Evolutionary conservation across 2,888 invertebrate genomes (phyloP).

Genomic region (Pristionchus entomophagus): DNA sequence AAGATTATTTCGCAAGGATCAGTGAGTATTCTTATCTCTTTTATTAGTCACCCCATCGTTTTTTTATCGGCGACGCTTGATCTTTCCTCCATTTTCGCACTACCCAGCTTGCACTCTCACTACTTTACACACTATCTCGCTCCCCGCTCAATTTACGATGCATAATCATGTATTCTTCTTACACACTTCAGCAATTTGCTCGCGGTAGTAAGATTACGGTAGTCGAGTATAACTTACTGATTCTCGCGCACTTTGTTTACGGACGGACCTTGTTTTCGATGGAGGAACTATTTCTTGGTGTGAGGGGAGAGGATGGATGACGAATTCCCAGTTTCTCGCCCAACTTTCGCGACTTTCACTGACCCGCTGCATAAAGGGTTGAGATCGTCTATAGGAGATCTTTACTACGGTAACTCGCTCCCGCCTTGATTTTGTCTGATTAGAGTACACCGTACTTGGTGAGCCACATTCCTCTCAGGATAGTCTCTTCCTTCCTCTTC

Average conservation of each 20-base stretch:
- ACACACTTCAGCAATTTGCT: background rate
- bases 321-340: background rate
- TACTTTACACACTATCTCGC: background rate
- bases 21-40: background rate
- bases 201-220: constrained; percentile 20
- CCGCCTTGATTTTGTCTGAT: background rate
- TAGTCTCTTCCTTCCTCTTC: background rate
- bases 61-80: background rate
- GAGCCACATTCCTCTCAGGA: constrained; percentile 8
- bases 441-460: constrained; percentile 23
- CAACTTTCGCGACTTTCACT: background rate
- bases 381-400: background rate
- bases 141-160: background rate
- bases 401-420: background rate
- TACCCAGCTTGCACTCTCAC: background rate
- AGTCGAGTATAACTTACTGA: background rate
- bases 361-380: background rate
- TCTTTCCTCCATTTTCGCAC: background rate
- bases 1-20: constrained; percentile 23
- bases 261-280: background rate
- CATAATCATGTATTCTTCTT: background rate
- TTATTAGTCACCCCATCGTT: background rate
- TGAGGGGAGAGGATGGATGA: background rate
- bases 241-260: background rate
- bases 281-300: background rate